These are phyloP conservation scores for Leptinotarsa lineolata DNA, from an alignment of 1,140 invertebrate species.

Conservation along the genomic window DNA sequence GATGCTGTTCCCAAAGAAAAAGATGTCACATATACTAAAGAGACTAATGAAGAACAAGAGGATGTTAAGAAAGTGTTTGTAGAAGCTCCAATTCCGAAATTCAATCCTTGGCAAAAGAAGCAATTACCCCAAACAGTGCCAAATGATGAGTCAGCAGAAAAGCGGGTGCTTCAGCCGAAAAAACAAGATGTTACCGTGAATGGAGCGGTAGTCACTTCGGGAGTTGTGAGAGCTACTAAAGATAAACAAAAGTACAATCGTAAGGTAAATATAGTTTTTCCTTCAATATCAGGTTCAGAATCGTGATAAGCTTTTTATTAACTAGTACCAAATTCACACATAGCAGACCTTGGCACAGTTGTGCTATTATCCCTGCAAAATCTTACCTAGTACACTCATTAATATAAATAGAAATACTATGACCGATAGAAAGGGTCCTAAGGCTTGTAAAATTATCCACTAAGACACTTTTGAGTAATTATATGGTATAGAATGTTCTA, in stretches of 20 bases:
- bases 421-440: no score
- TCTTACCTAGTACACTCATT: no score
- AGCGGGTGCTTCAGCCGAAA: slow-evolving; percentile 56
- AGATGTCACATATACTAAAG: slow-evolving; percentile 43
- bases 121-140: slow-evolving; percentile 36
- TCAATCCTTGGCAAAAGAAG: slow-evolving; percentile 65
- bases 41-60: slow-evolving; percentile 43
- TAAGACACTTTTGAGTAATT: no score
- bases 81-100: slow-evolving; percentile 64
- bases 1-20: slow-evolving; percentile 26
- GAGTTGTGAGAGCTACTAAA: slow-evolving; percentile 62
- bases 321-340: no score
- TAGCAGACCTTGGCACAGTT: no score
- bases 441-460: no score
- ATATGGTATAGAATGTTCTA: no score
- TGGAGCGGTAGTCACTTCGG: slow-evolving; percentile 47
- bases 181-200: slow-evolving; percentile 51
- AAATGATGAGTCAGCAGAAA: slow-evolving; percentile 46
- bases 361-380: no score
- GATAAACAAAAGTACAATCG: slow-evolving; percentile 67
- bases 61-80: slow-evolving; percentile 63
- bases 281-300: no score
- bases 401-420: no score
- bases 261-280: slow-evolving; percentile 56
- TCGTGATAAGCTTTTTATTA: no score